These are phyloP conservation scores for Ammodytes marinus DNA, from an alignment of 2,113 vertebrate genomes.

Conservation along the genomic window DNA sequence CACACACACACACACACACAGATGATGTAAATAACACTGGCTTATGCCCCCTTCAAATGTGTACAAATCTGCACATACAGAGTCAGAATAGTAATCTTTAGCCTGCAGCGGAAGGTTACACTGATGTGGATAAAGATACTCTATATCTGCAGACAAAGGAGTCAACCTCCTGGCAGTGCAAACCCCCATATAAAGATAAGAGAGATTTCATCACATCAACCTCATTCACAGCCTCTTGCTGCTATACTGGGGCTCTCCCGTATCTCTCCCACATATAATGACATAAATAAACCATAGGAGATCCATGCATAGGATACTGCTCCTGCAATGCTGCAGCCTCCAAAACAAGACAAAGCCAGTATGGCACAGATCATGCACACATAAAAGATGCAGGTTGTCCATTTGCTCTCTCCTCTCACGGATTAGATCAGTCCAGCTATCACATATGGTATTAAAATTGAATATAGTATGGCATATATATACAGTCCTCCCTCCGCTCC, in stretches of 20 bases:
- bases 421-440: neutral
- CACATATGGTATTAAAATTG: conserved; percentile 8
- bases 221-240: conserved; percentile 28
- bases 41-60: conserved; percentile 38
- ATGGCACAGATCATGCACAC: conserved; percentile 19
- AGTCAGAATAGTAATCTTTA: conserved; percentile 37
- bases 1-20: conserved; percentile 23
- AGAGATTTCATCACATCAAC: conserved; percentile 43
- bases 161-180: conserved; percentile 39
- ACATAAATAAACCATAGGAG: conserved; percentile 39
- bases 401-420: conserved; percentile 1
- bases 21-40: conserved; percentile 52
- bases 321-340: too few species aligned
- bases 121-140: conserved; percentile 54
- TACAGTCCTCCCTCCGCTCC: conserved; percentile 8
- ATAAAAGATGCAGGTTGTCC: conserved; percentile 39
- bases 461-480: neutral
- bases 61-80: conserved; percentile 28
- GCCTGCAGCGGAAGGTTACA: conserved; percentile 42
- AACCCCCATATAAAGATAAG: conserved; percentile 48
- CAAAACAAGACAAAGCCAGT: conserved; percentile 37
- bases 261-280: conserved; percentile 24
- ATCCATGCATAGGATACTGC: conserved; percentile 8
- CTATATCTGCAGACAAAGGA: conserved; percentile 68
- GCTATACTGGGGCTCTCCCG: neutral